Evolutionary conservation across 2,888 invertebrate species (phyloP).

Genomic region (Diloba caeruleocephala): DNA sequence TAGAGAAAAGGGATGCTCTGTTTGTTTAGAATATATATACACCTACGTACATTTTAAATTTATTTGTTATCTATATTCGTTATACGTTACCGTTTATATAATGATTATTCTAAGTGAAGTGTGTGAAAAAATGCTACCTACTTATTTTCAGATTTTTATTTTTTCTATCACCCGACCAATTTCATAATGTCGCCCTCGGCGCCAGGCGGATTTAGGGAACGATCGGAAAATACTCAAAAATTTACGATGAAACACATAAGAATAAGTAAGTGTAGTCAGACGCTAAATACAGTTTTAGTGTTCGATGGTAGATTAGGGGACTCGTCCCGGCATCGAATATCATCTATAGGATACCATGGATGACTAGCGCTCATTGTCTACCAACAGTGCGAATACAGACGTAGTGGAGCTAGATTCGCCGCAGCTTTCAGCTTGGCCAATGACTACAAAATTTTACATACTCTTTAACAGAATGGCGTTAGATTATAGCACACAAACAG

Average conservation of each 20-base stretch:
- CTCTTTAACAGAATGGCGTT: conserved; percentile 58
- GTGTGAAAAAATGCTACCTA: conserved; percentile 88
- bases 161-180: conserved; percentile 86
- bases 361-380: conserved; percentile 68
- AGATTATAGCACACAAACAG: conserved; percentile 57
- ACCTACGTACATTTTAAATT: conserved; percentile 74
- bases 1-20: conserved; percentile 80
- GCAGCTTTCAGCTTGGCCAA: conserved; percentile 82
- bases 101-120: conserved; percentile 82
- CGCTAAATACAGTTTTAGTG: conserved; percentile 75
- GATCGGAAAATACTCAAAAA: conserved; percentile 77
- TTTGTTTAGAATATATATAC: conserved; percentile 82
- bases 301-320: conserved; percentile 84
- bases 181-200: conserved; percentile 77
- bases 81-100: conserved; percentile 81
- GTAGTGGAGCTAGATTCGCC: conserved; percentile 79
- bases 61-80: conserved; percentile 81
- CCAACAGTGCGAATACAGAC: conserved; percentile 57
- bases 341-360: conserved; percentile 76
- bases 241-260: conserved; percentile 73
- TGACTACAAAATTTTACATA: conserved; percentile 58
- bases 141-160: conserved; percentile 89
- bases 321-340: conserved; percentile 71
- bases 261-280: conserved; percentile 81
- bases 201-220: conserved; percentile 80